Base-by-base conservation (phyloP, 2,888 invertebrate genomes). In the Anthoptus insignis region DNA sequence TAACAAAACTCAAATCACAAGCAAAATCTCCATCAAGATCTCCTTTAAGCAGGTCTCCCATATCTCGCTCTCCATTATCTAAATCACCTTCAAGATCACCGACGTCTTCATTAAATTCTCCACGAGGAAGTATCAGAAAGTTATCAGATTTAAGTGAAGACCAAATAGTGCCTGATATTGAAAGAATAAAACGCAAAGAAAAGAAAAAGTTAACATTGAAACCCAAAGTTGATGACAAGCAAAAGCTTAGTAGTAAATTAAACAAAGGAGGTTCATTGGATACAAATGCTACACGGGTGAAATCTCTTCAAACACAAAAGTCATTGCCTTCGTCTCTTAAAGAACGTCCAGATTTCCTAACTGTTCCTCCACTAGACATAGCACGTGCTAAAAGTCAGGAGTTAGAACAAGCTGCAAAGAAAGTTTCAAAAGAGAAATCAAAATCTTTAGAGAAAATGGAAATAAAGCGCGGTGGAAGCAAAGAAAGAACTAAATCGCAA, bases 401-500 rank as follows among this genome's bases (percentile, higher is more conserved):
- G 88, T 80, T 94, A 14, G 95, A 95, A 73, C 90, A 93, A 79
- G 81, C 81, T 11, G 86, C 90, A 54, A 93, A 86, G 84, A 87
- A 86, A 27, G 88, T 93, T 57, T 93, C 94, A 0, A 96, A 95
- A 79, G 96, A 96, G 80, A 95, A 96, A 70, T 96, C 96, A 0
- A 95, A 95, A 75, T 96, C 96, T 0, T 86, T 96, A 65, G 96
- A 96, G 76, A 95, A 94, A 82, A 91, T 95, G 85, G 95, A 95
- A 77, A 80, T 94, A 1, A 94, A 93, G 81, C 84, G 95, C 71
- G 86, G 88, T 14, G 77, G 86, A 66, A 95, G 95, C 76, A 95
- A 95, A 74, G 96, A 96, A 81, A 93, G 96, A 69, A 95, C 96
- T 4, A 96, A 95, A 79, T 96, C 96, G 0, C 96, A 96, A 81